Evolutionary conservation across 2,888 invertebrate genomes (phyloP).

Genomic region (Baccha elongata): DNA sequence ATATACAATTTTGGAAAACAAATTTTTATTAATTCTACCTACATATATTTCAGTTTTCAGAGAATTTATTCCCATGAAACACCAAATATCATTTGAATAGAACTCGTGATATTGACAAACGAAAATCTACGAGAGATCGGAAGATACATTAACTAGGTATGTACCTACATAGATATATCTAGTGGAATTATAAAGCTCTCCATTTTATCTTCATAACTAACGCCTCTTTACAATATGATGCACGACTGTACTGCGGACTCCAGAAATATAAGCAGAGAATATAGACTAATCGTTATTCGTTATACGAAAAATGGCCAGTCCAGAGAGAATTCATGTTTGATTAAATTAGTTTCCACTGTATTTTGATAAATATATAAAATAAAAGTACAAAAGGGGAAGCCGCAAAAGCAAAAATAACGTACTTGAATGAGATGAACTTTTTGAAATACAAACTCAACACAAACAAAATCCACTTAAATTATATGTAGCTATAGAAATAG

Average conservation of each 20-base stretch:
- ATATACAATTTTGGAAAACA: neutral
- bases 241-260: slow-evolving; percentile 21
- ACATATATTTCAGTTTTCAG: too few relatives aligned
- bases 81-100: neutral
- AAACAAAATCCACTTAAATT: slow-evolving; percentile 52
- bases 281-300: neutral
- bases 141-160: neutral
- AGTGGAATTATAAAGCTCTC: neutral
- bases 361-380: neutral
- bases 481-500: slow-evolving; percentile 17
- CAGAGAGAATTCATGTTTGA: neutral
- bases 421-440: slow-evolving; percentile 31
- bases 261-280: neutral
- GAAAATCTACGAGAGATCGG: neutral
- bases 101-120: slow-evolving; percentile 1
- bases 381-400: slow-evolving; percentile 5
- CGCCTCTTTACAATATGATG: neutral
- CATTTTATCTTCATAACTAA: neutral
- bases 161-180: neutral
- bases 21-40: too few relatives aligned
- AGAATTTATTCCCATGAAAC: neutral
- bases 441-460: slow-evolving; percentile 33
- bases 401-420: neutral
- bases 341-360: neutral
- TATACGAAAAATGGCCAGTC: slow-evolving; percentile 30